A percentile compares a stretch with the other conserved stretches of the same genome.
Evolutionary conservation across 2,113 vertebrate genomes (phyloP).

Genomic region (Rhagologus leucostigma): DNA sequence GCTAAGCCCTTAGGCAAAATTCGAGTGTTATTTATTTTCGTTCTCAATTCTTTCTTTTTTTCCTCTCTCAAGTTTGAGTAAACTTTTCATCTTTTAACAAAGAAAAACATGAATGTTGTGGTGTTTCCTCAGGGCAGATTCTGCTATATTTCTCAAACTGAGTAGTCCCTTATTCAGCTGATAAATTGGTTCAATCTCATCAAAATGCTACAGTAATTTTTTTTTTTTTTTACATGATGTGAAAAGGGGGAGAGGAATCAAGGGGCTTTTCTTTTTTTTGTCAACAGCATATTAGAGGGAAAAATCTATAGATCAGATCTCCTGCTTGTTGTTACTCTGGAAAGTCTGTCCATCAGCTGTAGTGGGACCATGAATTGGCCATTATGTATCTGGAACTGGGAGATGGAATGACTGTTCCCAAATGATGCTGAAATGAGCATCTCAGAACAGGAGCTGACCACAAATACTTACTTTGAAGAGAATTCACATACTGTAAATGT

Average conservation of each 20-base stretch:
- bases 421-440: background rate
- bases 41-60: background rate
- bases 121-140: background rate
- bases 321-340: background rate
- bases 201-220: background rate
- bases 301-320: background rate
- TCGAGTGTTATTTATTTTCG: background rate
- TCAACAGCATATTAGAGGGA: background rate
- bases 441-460: background rate
- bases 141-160: background rate
- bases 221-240: background rate
- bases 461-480: background rate
- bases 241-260: slow-evolving; percentile 40
- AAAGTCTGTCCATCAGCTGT: background rate
- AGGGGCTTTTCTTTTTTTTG: background rate
- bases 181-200: background rate
- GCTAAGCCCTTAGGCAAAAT: background rate
- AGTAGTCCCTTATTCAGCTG: background rate
- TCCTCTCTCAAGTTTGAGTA: background rate
- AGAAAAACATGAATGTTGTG: background rate
- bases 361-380: background rate
- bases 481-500: background rate
- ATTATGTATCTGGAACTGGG: background rate
- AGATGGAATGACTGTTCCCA: background rate
- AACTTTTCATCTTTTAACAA: background rate